Evolutionary conservation across 2,888 invertebrate genomes (phyloP), one percentile per base, ranked within the genome.

Genomic region (Himalopsyche tibetana): DNA sequence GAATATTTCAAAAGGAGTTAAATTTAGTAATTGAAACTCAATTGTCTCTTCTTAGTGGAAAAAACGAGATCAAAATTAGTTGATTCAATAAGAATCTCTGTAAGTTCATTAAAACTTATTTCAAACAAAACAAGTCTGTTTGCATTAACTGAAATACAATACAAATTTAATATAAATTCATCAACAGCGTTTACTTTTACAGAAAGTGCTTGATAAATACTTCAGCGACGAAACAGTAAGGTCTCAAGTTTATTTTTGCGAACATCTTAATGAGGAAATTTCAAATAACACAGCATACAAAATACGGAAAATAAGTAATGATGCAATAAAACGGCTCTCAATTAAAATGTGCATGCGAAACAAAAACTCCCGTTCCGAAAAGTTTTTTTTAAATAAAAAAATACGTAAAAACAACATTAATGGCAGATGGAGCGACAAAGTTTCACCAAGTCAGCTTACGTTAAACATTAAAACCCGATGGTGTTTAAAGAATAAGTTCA

Each of bases 141-240:
- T 74, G 12, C 36, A 12, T 74, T 74, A 28, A 74, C 74, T 28
- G 74, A 36, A 74, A 74, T 74, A 38, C 38, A 74, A 74, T 74
- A 74, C 38, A 38, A 74, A 74, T 74, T 74, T 38, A 74, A 74
- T 74, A 74, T 74, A 74, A 74, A 74, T 74, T 36, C 74, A 74
- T 74, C 74, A 74, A 74, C 12, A 36, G 74, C 74, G 74, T 38
- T 36, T 15, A 74, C 74, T 74, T 74, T 74, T 74, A 74, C 15
- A 74, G 38, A 38, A 38, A 36, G 28, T 38, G 36, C 74, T 28
- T 5, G 38, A 74, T 74, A 74, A 74, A 74, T 38, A 74, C 74
- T 74, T 36, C 74, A 36, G 74, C 74, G 36, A 74, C 74, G 15
- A 4, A 36, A 36, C 74, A 74, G 74, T 74, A 74, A 74, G 74